Evolutionary conservation across 2,888 invertebrate species (phyloP).

Genomic region (Perizoma flavofasciatum): DNA sequence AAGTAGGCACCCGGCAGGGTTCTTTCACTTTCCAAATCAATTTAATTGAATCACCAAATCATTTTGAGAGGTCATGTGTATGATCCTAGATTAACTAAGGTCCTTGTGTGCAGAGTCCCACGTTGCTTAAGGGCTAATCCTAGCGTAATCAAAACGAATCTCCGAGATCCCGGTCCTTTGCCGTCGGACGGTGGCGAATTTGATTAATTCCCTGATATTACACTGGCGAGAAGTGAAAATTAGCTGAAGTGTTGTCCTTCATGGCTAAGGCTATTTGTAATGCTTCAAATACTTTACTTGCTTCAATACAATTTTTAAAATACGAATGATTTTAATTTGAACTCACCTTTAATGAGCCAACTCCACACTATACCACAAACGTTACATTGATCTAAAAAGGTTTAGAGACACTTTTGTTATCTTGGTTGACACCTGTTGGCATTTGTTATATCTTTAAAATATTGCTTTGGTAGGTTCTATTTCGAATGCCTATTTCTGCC

Average conservation of each 20-base stretch:
- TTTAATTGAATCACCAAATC: slow-evolving; percentile 43
- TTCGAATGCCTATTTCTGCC: too few species aligned
- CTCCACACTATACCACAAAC: too few species aligned
- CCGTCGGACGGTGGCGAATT: slow-evolving; percentile 24
- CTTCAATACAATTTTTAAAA: too few species aligned
- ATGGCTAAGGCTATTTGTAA: slow-evolving; percentile 4
- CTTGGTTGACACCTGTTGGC: too few species aligned
- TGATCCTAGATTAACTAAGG: slow-evolving; percentile 55
- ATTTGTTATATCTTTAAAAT: too few species aligned
- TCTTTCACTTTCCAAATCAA: slow-evolving; percentile 34
- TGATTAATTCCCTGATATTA: slow-evolving; percentile 37
- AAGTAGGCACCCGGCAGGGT: too few species aligned
- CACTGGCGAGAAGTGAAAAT: slow-evolving; percentile 16
- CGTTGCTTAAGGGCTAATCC: slow-evolving; percentile 68
- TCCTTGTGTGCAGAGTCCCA: slow-evolving; percentile 55
- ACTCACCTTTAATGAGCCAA: too few species aligned
- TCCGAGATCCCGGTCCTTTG: slow-evolving; percentile 49
- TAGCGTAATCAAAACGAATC: slow-evolving; percentile 74
- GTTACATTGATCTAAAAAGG: too few species aligned
- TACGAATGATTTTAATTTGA: too few species aligned
- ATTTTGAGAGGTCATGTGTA: slow-evolving; percentile 48
- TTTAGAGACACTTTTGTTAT: too few species aligned
- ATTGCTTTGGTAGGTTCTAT: too few species aligned
- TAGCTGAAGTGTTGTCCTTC: slow-evolving; percentile 11
- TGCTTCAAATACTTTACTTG: too few species aligned